Base-by-base conservation (phyloP, 2,113 vertebrate species). In the Aythya baeri region DNA sequence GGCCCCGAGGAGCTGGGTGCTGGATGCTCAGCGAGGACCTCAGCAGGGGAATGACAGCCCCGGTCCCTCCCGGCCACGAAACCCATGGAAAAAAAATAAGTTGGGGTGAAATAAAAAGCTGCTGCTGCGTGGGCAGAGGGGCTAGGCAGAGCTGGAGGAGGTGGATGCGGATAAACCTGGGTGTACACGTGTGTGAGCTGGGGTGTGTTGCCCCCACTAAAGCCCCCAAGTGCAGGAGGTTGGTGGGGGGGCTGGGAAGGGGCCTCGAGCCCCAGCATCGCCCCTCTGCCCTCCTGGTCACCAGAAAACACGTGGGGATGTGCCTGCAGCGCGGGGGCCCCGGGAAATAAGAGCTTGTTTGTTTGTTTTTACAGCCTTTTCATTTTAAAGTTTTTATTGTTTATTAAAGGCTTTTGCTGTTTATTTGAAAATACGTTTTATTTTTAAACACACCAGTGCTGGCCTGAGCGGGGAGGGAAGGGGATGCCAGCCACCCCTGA, bases 41-140 rank as follows among this genome's bases (percentile, higher is more conserved):
- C 41, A 41, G 15, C 32, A 3, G 1, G 41, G 23, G 43, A 25
- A 4, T 0, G 2, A 1, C 6, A 2, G 36, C 32, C 14, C 0
- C 0, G 9, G 44, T 18, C 52, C 58, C 38, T 32, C 67, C 61
- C 7, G 34, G 34, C 57, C 32, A 16, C 17, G 15, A 50, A 41
- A 14, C n/a, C 83, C 4, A 1, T 4, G 34, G 74, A 43, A 13
- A 12, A 12, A 21, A 7, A 32, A 36, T 62, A 74, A 81, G 32
- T 16, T 26, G 65, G 20, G 22, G 49, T 14, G 15, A 52, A 36
- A 52, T 17, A 11, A 34, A 74, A 71, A 65, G 20, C 57, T 41
- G 49, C 54, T 43, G 61, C 54, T 44, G 7, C 31, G 1, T 1
- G 43, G 70, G 52, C 12, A 15, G 32, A 25, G 11, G 25, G 61